Base-by-base conservation (phyloP, 2,113 vertebrate species). In the Neotragus pygmaeus region DNA sequence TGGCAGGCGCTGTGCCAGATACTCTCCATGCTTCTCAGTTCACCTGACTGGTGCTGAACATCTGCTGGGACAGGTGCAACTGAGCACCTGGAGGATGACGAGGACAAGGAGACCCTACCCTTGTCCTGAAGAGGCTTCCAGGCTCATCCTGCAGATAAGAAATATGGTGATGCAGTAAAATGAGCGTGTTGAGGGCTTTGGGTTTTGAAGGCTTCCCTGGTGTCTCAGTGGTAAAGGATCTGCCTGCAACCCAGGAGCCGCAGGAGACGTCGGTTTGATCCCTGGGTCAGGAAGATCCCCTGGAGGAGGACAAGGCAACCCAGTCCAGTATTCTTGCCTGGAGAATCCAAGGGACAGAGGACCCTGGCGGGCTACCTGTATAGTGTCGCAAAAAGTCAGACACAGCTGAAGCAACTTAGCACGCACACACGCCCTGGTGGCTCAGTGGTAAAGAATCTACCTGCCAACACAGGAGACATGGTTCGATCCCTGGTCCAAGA, bases 361-460 rank as follows among this genome's bases (percentile, higher is more conserved):
- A 73, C 17, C n/a, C 66, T 73, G n/a, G n/a, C 1, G 0, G 66
- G 36, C 10, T 73, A 70, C 66, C n/a, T 70, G 2, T 70, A 12
- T 70, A 70, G n/a, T 21, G 19, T 70, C 2, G 0, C 66, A 5
- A 39, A 70, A 19, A 39, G 66, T 39, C n/a, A 39, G 66, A 70
- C n/a, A 39, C 66, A 23, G 36, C 64, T 6, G 19, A 70, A 70
- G 66, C n/a, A 23, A 23, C n/a, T 39, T 70, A 70, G n/a, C 19
- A 23, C 0, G 1, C n/a, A 2, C 66, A 70, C n/a, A 36, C 1
- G 1, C 70, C 70, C 70, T 70, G 10, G 19, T 70, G n/a, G 66
- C 66, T 23, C 66, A 39, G n/a, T 36, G 19, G 19, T 70, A 21
- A 39, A 36, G 19, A 70, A 39, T 39, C 4, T 25, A 43, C 11